These are phyloP conservation scores for Acyrthosiphon pisum DNA, from an alignment of 1,140 invertebrate species.

Conservation along the genomic window DNA sequence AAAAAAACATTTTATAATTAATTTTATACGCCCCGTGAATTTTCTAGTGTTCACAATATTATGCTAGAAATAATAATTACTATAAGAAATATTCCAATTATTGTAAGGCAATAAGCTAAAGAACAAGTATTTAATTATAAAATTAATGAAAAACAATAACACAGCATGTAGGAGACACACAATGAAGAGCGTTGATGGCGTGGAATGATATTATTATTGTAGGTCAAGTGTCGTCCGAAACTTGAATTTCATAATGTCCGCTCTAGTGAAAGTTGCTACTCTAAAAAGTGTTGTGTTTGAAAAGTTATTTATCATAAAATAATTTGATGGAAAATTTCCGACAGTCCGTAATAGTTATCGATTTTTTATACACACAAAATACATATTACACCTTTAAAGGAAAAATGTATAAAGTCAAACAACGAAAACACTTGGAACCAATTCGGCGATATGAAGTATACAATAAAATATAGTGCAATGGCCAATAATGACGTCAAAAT, in stretches of 20 bases:
- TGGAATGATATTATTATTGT: not conserved
- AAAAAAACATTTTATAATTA: not conserved
- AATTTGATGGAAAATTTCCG: not conserved
- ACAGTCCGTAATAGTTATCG: not conserved
- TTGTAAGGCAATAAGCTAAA: not conserved
- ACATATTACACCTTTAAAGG: not conserved
- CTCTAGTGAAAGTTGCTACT: not conserved
- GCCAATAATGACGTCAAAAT: not conserved
- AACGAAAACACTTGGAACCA: not conserved
- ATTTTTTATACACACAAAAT: not conserved
- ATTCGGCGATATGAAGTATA: not conserved
- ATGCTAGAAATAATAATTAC: not conserved
- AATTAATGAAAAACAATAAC: not conserved
- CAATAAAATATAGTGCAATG: not conserved
- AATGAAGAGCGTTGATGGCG: not conserved
- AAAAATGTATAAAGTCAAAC: not conserved
- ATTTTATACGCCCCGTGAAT: not conserved
- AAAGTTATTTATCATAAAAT: not conserved
- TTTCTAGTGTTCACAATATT: not conserved
- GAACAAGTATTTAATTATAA: not conserved
- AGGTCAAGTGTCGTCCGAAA: not conserved
- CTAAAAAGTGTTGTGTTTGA: not conserved
- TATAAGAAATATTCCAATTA: not conserved
- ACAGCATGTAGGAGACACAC: not conserved
- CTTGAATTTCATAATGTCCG: not conserved